Percentiles rank a stretch among this genome's conserved stretches.
phyloP scores from a whole-genome alignment of 2,888 invertebrate genomes.

The Hermodice carunculata region DNA sequence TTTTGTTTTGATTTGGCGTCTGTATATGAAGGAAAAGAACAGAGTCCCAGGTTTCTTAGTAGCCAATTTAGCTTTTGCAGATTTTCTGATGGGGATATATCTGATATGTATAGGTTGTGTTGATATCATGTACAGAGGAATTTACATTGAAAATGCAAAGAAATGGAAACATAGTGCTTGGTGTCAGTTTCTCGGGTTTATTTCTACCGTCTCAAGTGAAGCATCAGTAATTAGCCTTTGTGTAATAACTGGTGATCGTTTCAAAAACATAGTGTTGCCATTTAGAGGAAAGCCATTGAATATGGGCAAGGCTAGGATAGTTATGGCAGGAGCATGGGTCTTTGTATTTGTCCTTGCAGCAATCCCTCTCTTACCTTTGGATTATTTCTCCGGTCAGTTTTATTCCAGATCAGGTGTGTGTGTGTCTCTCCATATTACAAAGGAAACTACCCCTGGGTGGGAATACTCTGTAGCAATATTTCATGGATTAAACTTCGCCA shows the following conservation, averaged over 20 bases:
- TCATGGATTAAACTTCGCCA: constrained; percentile 58
- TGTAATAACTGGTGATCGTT: constrained; percentile 76
- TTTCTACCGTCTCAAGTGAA: constrained; percentile 72
- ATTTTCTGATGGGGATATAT: constrained; percentile 48
- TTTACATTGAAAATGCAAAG: constrained; percentile 45
- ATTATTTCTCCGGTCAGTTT: constrained; percentile 53
- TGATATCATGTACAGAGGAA: constrained; percentile 41
- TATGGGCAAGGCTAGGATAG: constrained; percentile 41
- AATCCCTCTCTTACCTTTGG: constrained; percentile 54
- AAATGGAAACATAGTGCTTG: constrained; percentile 42
- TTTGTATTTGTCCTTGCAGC: constrained; percentile 49
- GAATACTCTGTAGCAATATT: constrained; percentile 63
- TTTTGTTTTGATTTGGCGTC: constrained; percentile 31
- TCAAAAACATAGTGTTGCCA: constrained; percentile 76
- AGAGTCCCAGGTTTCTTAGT: constrained; percentile 51
- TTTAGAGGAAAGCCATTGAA: constrained; percentile 62
- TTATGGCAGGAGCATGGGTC: constrained; percentile 51
- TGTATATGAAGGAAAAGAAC: constrained; percentile 47
- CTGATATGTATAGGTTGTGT: constrained; percentile 43
- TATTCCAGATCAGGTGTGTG: constrained; percentile 64
- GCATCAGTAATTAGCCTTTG: constrained; percentile 76
- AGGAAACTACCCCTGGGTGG: constrained; percentile 62
- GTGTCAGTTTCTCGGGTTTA: constrained; percentile 46
- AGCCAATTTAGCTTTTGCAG: constrained; percentile 41
- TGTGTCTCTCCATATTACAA: constrained; percentile 63